These are phyloP conservation scores for Gnatocerus cornutus DNA, from an alignment of 2,888 invertebrate genomes.

Conservation along the genomic window DNA sequence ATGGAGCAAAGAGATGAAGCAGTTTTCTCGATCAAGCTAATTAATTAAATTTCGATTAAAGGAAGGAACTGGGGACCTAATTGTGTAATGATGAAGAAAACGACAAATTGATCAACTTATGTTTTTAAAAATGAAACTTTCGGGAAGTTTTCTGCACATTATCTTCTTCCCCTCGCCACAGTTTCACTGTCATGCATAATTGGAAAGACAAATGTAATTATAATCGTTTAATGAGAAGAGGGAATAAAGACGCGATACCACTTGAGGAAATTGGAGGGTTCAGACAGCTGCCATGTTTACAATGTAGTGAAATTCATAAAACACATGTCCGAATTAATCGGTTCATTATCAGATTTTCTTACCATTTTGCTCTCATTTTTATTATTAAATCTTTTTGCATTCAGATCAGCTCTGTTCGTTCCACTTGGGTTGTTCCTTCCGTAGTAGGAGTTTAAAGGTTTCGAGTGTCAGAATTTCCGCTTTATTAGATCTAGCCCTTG, in stretches of 20 bases:
- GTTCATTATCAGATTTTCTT: no score
- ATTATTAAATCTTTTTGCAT: neutral
- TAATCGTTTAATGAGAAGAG: constrained; percentile 65
- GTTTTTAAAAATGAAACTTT: constrained; percentile 60
- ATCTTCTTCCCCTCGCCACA: constrained; percentile 59
- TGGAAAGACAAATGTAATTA: constrained; percentile 68
- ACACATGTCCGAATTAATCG: neutral
- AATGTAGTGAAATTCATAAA: neutral
- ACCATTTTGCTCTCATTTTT: neutral
- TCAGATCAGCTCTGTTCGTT: neutral
- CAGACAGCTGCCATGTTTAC: constrained; percentile 8
- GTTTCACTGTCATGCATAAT: constrained; percentile 66
- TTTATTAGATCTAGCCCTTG: constrained; percentile 2
- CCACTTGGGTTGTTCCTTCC: neutral
- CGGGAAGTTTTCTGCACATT: constrained; percentile 53
- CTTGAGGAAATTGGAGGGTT: constrained; percentile 46
- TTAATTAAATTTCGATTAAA: constrained; percentile 53
- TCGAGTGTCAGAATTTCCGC: constrained; percentile 4
- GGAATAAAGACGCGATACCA: constrained; percentile 49
- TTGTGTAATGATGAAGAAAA: constrained; percentile 57
- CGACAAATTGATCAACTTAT: constrained; percentile 60
- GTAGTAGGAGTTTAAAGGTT: neutral
- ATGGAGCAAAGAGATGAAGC: constrained; percentile 53
- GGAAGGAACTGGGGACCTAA: constrained; percentile 43
- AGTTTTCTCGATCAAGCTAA: constrained; percentile 45